These are phyloP conservation scores for Hoplodrina ambigua DNA, from an alignment of 2,888 invertebrate genomes.

Conservation along the genomic window DNA sequence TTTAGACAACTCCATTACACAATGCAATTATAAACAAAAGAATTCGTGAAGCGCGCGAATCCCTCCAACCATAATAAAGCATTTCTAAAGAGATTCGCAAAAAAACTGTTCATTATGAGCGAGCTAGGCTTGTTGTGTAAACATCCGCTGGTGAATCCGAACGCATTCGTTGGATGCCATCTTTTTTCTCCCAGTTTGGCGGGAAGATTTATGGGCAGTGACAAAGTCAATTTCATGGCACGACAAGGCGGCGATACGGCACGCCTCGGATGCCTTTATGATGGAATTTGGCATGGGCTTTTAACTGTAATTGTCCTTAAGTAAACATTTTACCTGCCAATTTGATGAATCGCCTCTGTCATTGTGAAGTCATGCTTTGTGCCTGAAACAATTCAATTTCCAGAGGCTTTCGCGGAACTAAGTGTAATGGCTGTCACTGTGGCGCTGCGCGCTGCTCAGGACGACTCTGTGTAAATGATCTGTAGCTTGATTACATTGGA, in stretches of 20 bases:
- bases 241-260: constrained; percentile 78
- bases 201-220: constrained; percentile 88
- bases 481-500: constrained; percentile 12
- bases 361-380: constrained; percentile 70
- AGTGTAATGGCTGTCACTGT: constrained; percentile 55
- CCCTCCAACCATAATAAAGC: constrained; percentile 66
- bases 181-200: constrained; percentile 78
- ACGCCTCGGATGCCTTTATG: constrained; percentile 79
- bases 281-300: constrained; percentile 84
- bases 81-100: constrained; percentile 74
- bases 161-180: constrained; percentile 77
- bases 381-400: constrained; percentile 85
- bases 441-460: constrained; percentile 41
- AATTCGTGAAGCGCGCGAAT: constrained; percentile 66
- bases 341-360: constrained; percentile 84
- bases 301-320: constrained; percentile 86
- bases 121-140: constrained; percentile 84
- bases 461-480: constrained; percentile 36
- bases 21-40: constrained; percentile 58
- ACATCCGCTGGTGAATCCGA: constrained; percentile 82
- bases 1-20: constrained; percentile 71
- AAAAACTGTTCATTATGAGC: constrained; percentile 75
- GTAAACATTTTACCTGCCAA: constrained; percentile 89
- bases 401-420: constrained; percentile 66
- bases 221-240: constrained; percentile 89